Conservation (phyloP, 2,797 vertebrate genomes). For the Podargus strigoides region DNA sequence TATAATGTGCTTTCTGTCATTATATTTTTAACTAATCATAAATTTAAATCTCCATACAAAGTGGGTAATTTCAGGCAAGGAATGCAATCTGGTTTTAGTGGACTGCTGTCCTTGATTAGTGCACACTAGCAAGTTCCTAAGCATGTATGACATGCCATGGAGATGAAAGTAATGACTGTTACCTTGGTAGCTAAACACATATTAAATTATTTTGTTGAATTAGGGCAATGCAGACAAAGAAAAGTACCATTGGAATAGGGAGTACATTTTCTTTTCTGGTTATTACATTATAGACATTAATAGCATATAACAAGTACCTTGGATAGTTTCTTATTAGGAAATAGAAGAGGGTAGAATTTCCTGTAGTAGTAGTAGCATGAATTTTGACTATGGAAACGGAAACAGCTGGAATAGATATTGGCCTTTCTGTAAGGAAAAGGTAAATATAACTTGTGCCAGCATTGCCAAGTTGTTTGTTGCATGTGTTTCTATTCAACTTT, state of each 20-base stretch:
- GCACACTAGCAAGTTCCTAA: not conserved
- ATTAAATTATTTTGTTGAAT: not conserved
- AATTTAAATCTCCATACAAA: not conserved
- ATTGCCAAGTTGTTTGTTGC: not conserved
- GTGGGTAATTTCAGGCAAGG: not conserved
- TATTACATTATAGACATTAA: not conserved
- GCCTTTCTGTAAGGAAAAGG: not conserved
- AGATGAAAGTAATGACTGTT: not conserved
- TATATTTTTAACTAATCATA: not conserved
- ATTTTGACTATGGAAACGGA: not conserved
- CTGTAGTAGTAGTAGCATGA: not conserved
- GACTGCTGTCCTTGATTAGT: not conserved
- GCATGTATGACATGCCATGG: not conserved
- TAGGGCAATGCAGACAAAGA: not conserved
- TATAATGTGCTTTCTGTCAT: not conserved
- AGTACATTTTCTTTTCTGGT: fast-evolving
- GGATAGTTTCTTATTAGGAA: not conserved
- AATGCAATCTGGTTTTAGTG: not conserved
- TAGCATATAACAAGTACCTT: not conserved
- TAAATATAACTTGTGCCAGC: not conserved
- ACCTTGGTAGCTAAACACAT: not conserved
- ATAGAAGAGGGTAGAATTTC: not conserved
- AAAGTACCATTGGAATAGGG: not conserved
- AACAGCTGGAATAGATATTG: not conserved
- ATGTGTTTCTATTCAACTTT: not conserved